Base-by-base conservation (phyloP, 2,113 vertebrate genomes). In the Gopherus evgoodei region DNA sequence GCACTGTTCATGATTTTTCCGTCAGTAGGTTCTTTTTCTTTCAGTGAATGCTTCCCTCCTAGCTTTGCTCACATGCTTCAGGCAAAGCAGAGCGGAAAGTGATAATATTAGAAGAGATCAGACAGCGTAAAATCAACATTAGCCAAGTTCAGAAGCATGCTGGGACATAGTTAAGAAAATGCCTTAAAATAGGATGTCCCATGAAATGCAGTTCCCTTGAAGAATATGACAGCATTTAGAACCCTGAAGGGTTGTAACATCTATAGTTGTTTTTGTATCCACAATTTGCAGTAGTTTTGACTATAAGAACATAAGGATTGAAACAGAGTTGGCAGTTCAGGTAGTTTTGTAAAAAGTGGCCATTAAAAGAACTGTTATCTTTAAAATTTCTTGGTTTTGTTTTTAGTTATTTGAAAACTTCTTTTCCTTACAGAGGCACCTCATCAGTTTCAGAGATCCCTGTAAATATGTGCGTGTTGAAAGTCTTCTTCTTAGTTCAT, bases 121-220 rank as follows among this genome's bases (percentile, higher is more conserved):
- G 88, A 85, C 81, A 85, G 78, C 35, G 81, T 44, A 79, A 86
- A 82, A 92, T 79, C 54, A 86, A 3, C 12, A 13, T 81, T 87
- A 79, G 42, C 25, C 0, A 86, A 62, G 57, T 94, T 88, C 50
- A 82, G 75, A 81, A 89, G 56, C 0, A 11, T 95, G 53, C 69
- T 94, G 94, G 89, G 87, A 93, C 4, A 0, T 35, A 44, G 69
- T 93, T 90, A 96, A 93, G 89, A 94, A 96, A 97, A 94, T 47
- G 16, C 79, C 79, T 83, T 94, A 92, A 76, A 90, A 81, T 89
- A 85, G 92, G 81, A 88, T 62, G 91, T 95, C 49, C 84, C 83
- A 86, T 59, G 89, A 94, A 93, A 91, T 25, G 44, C 76, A 84
- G 80, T 62, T 69, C 85, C 4, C 88, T 93, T 87, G 86, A 78